Base-by-base conservation (phyloP, 2,113 vertebrate genomes). In the Thermophis baileyi region DNA sequence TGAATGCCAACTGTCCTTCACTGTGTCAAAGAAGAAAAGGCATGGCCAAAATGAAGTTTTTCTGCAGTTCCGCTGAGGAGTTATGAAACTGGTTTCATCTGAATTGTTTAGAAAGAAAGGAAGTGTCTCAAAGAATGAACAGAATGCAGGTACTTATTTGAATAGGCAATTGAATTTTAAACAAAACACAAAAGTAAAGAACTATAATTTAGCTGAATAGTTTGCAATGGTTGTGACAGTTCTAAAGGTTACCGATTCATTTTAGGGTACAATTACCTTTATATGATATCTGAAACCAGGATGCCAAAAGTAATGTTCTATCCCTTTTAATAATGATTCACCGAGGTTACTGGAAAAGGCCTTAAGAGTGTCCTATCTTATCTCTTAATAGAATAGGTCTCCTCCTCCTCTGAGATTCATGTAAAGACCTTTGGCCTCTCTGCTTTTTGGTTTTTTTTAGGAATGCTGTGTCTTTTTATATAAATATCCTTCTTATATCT, bases 1-100 rank as follows among this genome's bases (percentile, higher is more conserved):
- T 95, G 95, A 95, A 96, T 93, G 87, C 63, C 10, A 94, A 94
- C 93, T 40, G 51, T 94, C 74, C 91, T 92, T 54, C 95, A 44
- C 46, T 60, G 12, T 49, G 87, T 30, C 85, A 57, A 57, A 92
- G 94, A 93, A 88, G 89, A 95, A 96, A 92, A 27, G 93, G 60
- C 69, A 92, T 53, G 85, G 95, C 91, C 85, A 93, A 92, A 40
- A 94, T 87, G 94, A 92, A 94, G 14, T 85, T 93, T 94, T 93
- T 93, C 90, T 94, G 81, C 47, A 87, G 85, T 89, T 95, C 69
- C 9, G 85, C 92, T 89, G 94, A 89, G 44, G 89, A 92, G 51
- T 55, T 91, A 94, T 81, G 94, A 95, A 93, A 92, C 9, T 24
- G 91, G 50, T 90, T 90, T 95, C 50, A 85, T 95, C 93, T 95